phyloP scores from a whole-genome alignment of 2,888 invertebrate species.

The Idaea dimidiata region DNA sequence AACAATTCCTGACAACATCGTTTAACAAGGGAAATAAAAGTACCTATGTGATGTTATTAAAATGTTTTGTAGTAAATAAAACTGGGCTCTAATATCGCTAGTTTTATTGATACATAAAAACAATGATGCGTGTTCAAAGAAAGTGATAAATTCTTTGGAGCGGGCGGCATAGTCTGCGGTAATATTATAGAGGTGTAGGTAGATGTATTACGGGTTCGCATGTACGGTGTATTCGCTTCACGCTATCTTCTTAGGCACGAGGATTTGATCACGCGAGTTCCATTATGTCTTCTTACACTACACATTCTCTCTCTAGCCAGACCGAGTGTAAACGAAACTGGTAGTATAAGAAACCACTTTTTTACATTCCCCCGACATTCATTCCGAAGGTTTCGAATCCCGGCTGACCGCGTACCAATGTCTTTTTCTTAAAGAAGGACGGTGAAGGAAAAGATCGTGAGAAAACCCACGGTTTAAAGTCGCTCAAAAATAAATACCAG shows the following conservation, averaged over 20 bases:
- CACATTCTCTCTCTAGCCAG: constrained; percentile 32
- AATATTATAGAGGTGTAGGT: constrained; percentile 33
- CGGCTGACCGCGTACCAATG: no score
- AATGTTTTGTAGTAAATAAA: neutral
- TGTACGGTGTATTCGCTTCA: constrained; percentile 32
- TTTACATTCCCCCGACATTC: no score
- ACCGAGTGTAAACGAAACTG: constrained; percentile 14
- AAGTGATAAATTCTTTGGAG: constrained; percentile 41
- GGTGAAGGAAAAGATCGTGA: no score
- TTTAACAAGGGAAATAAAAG: constrained; percentile 10
- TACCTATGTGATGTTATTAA: neutral
- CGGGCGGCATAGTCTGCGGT: constrained; percentile 33
- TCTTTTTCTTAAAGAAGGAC: no score
- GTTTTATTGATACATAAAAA: constrained; percentile 25
- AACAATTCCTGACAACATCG: neutral
- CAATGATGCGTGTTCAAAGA: constrained; percentile 37
- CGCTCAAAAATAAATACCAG: no score
- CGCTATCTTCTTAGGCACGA: constrained; percentile 34
- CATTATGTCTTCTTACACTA: constrained; percentile 15
- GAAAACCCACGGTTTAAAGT: no score
- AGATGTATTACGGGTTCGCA: constrained; percentile 40
- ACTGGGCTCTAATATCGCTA: neutral
- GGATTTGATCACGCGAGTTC: constrained; percentile 37
- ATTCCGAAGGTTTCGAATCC: no score
- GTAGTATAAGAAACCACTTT: constrained; percentile 3